Evolutionary conservation across 2,797 vertebrate species (phyloP), one percentile per base, ranked within the genome.

Genomic region (Numenius phaeopus): DNA sequence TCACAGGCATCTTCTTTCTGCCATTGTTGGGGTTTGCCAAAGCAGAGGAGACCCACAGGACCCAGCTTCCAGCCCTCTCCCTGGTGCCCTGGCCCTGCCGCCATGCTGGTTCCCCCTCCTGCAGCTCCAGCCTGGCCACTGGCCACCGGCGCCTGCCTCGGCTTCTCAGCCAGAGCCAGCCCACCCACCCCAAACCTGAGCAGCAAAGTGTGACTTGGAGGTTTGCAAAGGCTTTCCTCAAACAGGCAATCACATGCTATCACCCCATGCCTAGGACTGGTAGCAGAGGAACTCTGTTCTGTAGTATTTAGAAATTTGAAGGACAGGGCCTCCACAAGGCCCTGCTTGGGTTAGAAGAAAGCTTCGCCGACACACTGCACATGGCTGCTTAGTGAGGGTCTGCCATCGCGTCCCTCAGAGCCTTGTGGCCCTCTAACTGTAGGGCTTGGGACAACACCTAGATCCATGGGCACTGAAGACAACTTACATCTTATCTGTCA

Each of bases 21-120:
- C 9, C 29, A 5, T 1, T 67, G 37, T 0, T 0, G 0, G 57
- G n/a, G 59, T 29, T 71, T 57, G 42, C 46, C 0, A 0, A 46
- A 69, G 87, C 2, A 2, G 40, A 89, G 69, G 46, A 66, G 54
- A 79, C 10, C 11, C 2, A 3, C 21, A 86, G 61, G 13, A 47
- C 14, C 21, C 55, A 5, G 5, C 16, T 61, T 44, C 75, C 82
- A 82, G 66, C 34, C 42, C 50, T 32, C 18, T 66, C n/a, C 30
- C 20, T 3, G 1, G 14, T 27, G 42, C 44, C 44, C 44, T 47
- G 62, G 13, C 19, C 20, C 4, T 5, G 29, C 26, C 1, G 0
- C 5, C 4, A 5, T 40, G 39, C 11, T 2, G 1, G 50, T 15
- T 44, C 6, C 44, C 37, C 6, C n/a, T 50, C 27, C 4, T 1